phyloP scores from a whole-genome alignment of 2,888 invertebrate genomes.

The Cactoblastis cactorum region DNA sequence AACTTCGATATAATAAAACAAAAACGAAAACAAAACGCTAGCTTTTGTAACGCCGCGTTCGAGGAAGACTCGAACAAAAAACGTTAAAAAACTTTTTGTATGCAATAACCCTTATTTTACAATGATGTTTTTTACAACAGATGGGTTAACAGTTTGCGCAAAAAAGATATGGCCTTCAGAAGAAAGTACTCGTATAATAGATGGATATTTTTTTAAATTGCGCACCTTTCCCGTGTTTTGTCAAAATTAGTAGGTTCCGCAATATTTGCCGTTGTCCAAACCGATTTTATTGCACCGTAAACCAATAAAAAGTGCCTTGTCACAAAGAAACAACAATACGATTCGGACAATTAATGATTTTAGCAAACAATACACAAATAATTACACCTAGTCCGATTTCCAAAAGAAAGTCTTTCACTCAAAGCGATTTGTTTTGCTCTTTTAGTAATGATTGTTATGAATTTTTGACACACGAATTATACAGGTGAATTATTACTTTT shows the following conservation, averaged over 20 bases:
- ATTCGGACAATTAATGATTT: constrained; percentile 59
- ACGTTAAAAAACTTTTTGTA: constrained; percentile 43
- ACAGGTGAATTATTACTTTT: constrained; percentile 49
- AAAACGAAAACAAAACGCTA: constrained; percentile 63
- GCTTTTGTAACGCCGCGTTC: constrained; percentile 70
- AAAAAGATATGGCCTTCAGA: constrained; percentile 28
- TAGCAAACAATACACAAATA: constrained; percentile 60
- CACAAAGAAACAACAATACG: constrained; percentile 50
- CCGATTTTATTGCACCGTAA: constrained; percentile 69
- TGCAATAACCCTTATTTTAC: constrained; percentile 70
- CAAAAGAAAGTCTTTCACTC: constrained; percentile 71
- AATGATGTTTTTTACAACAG: constrained; percentile 50
- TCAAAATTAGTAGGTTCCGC: constrained; percentile 52
- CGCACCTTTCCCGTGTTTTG: constrained; percentile 21
- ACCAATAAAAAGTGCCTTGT: constrained; percentile 73
- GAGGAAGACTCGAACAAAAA: constrained; percentile 63
- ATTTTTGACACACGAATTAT: constrained; percentile 43
- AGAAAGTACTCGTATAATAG: constrained; percentile 24
- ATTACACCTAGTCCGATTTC: constrained; percentile 58
- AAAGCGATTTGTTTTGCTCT: constrained; percentile 44
- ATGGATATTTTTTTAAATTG: constrained; percentile 13
- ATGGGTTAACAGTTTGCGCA: constrained; percentile 51
- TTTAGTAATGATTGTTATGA: constrained; percentile 55
- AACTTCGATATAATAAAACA: constrained; percentile 71
- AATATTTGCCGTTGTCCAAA: constrained; percentile 72